Conservation (phyloP, 1,140 invertebrate species). For the Onthophagus taurus region DNA sequence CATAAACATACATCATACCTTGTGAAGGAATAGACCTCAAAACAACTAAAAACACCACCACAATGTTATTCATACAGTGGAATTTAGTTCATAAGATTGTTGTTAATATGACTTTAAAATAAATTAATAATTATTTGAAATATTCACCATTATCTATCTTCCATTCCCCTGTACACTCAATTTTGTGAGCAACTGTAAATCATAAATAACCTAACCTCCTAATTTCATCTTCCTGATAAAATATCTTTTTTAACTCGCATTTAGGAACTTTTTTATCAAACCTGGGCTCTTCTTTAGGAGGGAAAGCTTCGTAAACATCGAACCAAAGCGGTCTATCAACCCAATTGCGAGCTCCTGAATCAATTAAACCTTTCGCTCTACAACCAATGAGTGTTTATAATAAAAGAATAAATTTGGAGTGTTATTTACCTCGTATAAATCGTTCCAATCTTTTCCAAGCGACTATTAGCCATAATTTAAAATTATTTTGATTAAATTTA, state of each 20-base stretch:
- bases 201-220: slow-evolving; percentile 66
- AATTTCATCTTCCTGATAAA: slow-evolving; percentile 78
- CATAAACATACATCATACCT: too few relatives aligned
- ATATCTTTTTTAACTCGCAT: slow-evolving; percentile 54
- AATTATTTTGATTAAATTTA: too few relatives aligned
- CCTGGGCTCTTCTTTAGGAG: slow-evolving; percentile 67
- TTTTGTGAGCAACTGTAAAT: too few relatives aligned
- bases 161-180: too few relatives aligned
- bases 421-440: slow-evolving; percentile 54
- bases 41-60: too few relatives aligned
- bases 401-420: slow-evolving; percentile 9
- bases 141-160: too few relatives aligned
- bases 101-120: too few relatives aligned
- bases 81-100: too few relatives aligned
- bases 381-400: slow-evolving; percentile 6
- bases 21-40: too few relatives aligned
- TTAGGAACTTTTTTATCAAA: slow-evolving; percentile 53
- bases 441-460: slow-evolving; percentile 62
- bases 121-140: too few relatives aligned
- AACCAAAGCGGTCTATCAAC: slow-evolving; percentile 84
- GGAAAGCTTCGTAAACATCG: slow-evolving; percentile 77
- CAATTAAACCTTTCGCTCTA: slow-evolving; percentile 67
- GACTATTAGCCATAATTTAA: slow-evolving; percentile 59
- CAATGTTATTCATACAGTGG: slow-evolving; percentile 1
- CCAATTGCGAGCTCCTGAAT: slow-evolving; percentile 60